Base-by-base conservation (phyloP, 1,140 invertebrate genomes). In the Ctenoplectra terminalis region DNA sequence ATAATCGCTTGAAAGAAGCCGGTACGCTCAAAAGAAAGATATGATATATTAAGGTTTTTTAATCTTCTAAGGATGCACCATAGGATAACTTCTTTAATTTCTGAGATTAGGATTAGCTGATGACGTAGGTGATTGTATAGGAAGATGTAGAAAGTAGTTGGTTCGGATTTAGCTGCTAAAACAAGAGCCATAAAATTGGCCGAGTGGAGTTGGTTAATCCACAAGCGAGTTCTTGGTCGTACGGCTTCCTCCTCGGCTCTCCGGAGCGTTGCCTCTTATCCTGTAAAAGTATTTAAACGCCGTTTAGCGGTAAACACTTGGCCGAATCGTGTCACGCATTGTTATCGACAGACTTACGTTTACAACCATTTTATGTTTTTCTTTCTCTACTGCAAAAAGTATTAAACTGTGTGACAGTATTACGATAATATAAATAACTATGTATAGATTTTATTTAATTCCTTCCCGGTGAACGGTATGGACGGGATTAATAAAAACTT, bases 271-370 rank as follows among this genome's bases (percentile, higher is more conserved):
- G 61, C 20, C 37, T 58, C 26, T 77, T 69, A 66, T 56, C 52
- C 63, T 56, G 74, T 76, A 66, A 76, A 76, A 76, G 48, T 69
- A 77, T 77, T 69, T 58, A 46, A 77, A 56, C 23, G 40, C 8
- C 37, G 29, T 48, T 77, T 69, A 58, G 50, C 13, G n/a, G 48
- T 37, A 58, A 67, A 60, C 31, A 77, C 29, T 69, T 75, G 48
- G 20, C 23, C 20, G n/a, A 60, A 60, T 46, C 23, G 40, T 73
- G 69, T 40, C 34, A 71, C 50, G n/a, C 8, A 29, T 58, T 58
- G 13, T 37, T 34, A 3, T 3, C 48, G 23, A n/a, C 23, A 26
- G 20, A 37, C 13, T 50, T 37, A 23, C 11, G 11, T 60, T 17
- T 60, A 7, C 37, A 63, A 11, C 23, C 20, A 11, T 9, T 61